A percentile compares a stretch with the other conserved stretches of the same genome.
These are phyloP conservation scores for Parotia lawesii DNA, from an alignment of 2,113 vertebrate species.

Conservation along the genomic window DNA sequence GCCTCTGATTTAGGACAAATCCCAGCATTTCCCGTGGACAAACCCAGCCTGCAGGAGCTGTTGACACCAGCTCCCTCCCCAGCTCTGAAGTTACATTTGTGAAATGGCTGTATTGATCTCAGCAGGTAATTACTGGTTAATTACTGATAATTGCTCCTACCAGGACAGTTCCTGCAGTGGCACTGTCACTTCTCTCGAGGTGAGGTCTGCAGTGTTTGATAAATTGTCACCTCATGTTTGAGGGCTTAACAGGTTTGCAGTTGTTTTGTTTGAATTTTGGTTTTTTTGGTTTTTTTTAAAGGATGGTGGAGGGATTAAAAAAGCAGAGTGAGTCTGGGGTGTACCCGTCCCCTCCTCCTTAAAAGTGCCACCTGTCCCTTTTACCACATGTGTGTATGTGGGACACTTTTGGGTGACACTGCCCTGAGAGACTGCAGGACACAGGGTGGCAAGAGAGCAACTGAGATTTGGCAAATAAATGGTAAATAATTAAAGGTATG, in stretches of 20 bases:
- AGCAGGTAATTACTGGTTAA: neutral
- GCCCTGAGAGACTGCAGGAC: neutral
- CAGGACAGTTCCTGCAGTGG: neutral
- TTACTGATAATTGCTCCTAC: neutral
- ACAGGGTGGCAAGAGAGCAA: neutral
- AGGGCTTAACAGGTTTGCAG: neutral
- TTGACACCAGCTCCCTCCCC: neutral
- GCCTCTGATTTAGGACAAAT: neutral
- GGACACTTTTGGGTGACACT: neutral
- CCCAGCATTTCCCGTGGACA: rapidly evolving
- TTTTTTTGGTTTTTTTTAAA: neutral
- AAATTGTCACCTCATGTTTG: neutral
- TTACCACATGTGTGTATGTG: rapidly evolving
- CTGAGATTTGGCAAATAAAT: neutral
- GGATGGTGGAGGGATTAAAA: neutral
- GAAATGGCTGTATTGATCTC: neutral
- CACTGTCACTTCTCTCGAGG: neutral
- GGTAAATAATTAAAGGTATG: neutral
- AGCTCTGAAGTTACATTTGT: neutral
- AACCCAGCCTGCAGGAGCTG: neutral
- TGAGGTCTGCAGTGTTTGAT: neutral
- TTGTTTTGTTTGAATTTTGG: neutral
- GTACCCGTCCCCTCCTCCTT: neutral
- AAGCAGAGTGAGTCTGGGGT: neutral
- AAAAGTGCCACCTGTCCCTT: neutral